Percentiles rank a stretch among this genome's conserved stretches.
These are phyloP conservation scores for Aethina tumida DNA, from an alignment of 1,140 invertebrate genomes.

Conservation along the genomic window DNA sequence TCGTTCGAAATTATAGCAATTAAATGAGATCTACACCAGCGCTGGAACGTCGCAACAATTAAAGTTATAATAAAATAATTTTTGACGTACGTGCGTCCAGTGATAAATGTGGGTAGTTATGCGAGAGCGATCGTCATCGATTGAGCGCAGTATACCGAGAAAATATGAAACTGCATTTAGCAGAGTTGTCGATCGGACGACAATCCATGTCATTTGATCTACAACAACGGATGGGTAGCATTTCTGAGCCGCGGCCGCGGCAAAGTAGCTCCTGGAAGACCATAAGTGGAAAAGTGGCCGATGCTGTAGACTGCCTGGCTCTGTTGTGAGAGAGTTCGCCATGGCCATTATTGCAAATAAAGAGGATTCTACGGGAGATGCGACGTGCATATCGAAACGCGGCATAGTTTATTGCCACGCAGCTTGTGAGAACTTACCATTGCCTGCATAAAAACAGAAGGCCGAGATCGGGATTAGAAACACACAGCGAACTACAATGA, in stretches of 20 bases:
- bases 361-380: constrained; percentile 33
- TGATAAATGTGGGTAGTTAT: too few species aligned
- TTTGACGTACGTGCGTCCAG: too few species aligned
- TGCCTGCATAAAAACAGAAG: constrained; percentile 11
- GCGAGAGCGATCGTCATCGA: too few species aligned
- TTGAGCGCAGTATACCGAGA: too few species aligned
- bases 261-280: constrained; percentile 25
- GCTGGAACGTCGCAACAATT: too few species aligned
- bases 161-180: too few species aligned
- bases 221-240: constrained; percentile 18
- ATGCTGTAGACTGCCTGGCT: constrained; percentile 30
- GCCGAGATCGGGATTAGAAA: constrained; percentile 14
- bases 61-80: too few species aligned
- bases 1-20: too few species aligned
- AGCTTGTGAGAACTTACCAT: constrained; percentile 30
- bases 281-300: constrained; percentile 22
- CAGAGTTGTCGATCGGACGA: too few species aligned
- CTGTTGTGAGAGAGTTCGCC: constrained; percentile 28
- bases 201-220: too few species aligned
- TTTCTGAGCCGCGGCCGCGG: constrained; percentile 18
- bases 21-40: too few species aligned
- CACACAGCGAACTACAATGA: constrained; percentile 12
- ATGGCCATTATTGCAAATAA: constrained; percentile 30
- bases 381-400: constrained; percentile 28
- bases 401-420: constrained; percentile 26